These are phyloP conservation scores for Papilio protenor DNA, from an alignment of 2,888 invertebrate species.

Conservation along the genomic window DNA sequence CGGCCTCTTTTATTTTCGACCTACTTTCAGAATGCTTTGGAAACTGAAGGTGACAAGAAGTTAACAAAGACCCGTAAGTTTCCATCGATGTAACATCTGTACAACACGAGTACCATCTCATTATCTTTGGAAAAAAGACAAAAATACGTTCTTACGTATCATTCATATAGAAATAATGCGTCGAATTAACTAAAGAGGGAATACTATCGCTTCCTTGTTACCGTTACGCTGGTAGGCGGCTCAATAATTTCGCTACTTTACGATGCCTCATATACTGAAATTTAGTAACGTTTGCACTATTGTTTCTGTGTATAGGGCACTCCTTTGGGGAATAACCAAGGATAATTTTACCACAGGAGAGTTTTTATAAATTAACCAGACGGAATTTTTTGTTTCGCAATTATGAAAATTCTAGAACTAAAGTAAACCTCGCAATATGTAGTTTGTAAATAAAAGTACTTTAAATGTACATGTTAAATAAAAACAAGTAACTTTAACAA, in stretches of 20 bases:
- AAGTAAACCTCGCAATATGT: background rate
- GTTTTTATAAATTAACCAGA: background rate
- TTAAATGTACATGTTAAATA: constrained; percentile 8
- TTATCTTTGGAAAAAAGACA: no score
- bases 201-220: background rate
- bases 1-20: constrained; percentile 26
- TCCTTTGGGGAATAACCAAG: background rate
- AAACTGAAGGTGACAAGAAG: constrained; percentile 16
- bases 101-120: background rate
- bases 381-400: background rate
- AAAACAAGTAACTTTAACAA: constrained; percentile 31
- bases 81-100: background rate
- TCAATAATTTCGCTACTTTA: constrained; percentile 4
- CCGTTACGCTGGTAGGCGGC: background rate
- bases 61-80: constrained; percentile 1
- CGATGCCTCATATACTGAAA: background rate
- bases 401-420: background rate
- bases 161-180: background rate
- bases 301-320: background rate
- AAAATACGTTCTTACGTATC: no score
- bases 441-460: background rate
- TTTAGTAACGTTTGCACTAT: constrained; percentile 6
- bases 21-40: constrained; percentile 17
- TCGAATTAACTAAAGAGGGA: background rate
- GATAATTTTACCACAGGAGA: background rate